These are phyloP conservation scores for Camelus dromedarius DNA, from an alignment of 2,113 vertebrate genomes.

Conservation along the genomic window DNA sequence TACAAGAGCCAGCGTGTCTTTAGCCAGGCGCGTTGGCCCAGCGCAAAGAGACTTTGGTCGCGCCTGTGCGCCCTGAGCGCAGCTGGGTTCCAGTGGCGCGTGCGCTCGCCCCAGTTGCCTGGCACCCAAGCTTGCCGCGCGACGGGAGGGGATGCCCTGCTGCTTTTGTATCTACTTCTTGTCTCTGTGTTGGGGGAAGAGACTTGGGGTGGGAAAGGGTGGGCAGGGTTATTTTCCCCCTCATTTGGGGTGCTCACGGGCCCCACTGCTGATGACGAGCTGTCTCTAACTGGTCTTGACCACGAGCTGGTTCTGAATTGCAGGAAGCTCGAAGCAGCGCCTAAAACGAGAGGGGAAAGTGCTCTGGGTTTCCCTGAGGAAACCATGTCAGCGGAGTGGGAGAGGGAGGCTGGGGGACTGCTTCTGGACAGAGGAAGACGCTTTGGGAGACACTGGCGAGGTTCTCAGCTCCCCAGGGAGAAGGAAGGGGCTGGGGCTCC, in stretches of 20 bases:
- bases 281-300: conserved; percentile 95
- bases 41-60: not conserved
- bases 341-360: conserved; percentile 78
- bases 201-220: not conserved
- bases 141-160: not conserved
- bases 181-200: conserved; percentile 8
- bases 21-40: not conserved
- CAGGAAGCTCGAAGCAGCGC: conserved; percentile 87
- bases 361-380: not conserved
- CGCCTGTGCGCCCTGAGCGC: conserved; percentile 29
- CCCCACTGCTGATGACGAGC: conserved; percentile 92
- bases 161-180: conserved; percentile 64
- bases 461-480: not conserved
- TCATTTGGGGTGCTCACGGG: conserved; percentile 87
- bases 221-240: conserved; percentile 56
- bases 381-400: not conserved
- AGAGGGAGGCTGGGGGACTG: not conserved
- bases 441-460: not conserved
- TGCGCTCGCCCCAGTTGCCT: conserved; percentile 41
- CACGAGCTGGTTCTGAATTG: conserved; percentile 96
- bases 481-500: not conserved
- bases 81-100: conserved; percentile 57
- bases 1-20: not conserved
- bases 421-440: not conserved
- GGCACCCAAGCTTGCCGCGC: conserved; percentile 75